phyloP scores from a whole-genome alignment of 2,113 vertebrate genomes.

The Urocolius indicus region DNA sequence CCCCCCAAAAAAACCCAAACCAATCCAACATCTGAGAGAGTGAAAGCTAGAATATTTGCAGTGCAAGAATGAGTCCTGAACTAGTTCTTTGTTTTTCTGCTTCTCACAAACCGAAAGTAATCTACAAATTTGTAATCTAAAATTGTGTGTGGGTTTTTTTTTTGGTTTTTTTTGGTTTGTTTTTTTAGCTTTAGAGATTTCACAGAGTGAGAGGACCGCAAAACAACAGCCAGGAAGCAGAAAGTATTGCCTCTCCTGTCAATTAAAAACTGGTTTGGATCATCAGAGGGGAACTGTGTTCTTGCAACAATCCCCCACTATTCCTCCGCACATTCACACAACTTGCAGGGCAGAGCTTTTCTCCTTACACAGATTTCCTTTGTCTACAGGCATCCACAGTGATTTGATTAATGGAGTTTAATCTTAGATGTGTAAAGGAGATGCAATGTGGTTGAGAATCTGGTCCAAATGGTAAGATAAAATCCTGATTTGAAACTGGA shows the following conservation, averaged over 20 bases:
- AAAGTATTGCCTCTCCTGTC: neutral
- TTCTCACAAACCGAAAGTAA: neutral
- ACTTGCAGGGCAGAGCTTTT: neutral
- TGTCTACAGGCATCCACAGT: neutral
- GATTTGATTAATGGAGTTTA: neutral
- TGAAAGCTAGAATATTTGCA: neutral
- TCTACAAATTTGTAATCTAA: neutral
- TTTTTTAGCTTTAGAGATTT: neutral
- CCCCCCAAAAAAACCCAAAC: neutral
- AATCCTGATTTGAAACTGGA: neutral
- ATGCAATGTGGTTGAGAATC: neutral
- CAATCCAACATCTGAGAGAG: neutral
- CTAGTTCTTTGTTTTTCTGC: neutral
- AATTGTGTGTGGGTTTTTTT: neutral
- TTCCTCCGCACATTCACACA: neutral
- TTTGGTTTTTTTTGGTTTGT: fast-evolving
- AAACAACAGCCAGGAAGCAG: neutral
- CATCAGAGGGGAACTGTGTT: neutral
- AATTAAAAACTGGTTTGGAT: neutral
- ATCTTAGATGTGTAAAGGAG: neutral
- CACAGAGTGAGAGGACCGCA: neutral
- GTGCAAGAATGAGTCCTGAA: neutral
- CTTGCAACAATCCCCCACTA: neutral
- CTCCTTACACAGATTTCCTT: neutral
- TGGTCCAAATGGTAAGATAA: neutral